These are phyloP conservation scores for Selene dorsalis DNA, from an alignment of 2,797 vertebrate species.

Conservation along the genomic window DNA sequence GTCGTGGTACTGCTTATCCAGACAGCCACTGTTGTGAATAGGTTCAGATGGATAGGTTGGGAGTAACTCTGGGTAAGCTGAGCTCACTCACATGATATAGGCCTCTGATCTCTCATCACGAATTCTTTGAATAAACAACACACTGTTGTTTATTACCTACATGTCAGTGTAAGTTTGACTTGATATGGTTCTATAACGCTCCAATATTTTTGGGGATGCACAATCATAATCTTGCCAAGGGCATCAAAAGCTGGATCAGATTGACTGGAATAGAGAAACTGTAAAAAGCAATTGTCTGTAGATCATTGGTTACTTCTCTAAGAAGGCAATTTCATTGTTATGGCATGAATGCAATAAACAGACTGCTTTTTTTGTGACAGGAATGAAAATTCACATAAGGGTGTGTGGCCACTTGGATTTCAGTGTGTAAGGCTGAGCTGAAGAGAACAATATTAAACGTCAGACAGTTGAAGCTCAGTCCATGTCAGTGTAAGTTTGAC, in stretches of 20 bases:
- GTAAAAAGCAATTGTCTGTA: background rate
- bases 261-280: background rate
- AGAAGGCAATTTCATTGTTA: background rate
- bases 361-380: background rate
- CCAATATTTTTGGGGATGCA: background rate
- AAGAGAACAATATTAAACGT: background rate
- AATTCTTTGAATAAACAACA: background rate
- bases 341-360: background rate
- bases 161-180: too few relatives aligned
- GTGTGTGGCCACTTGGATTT: background rate
- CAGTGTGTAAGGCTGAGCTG: background rate
- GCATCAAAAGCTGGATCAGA: background rate
- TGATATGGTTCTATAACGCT: too few relatives aligned
- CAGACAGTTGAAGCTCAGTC: too few relatives aligned
- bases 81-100: too few relatives aligned
- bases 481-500: too few relatives aligned
- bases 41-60: too few relatives aligned
- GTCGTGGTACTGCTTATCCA: too few relatives aligned
- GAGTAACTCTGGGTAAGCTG: too few relatives aligned
- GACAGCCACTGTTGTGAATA: too few relatives aligned
- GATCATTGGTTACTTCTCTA: background rate
- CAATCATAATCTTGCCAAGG: background rate
- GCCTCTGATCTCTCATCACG: too few relatives aligned
- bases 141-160: too few relatives aligned
- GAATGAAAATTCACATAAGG: background rate